Conservation (phyloP, 2,113 vertebrate genomes). For the Cathartes aura region DNA sequence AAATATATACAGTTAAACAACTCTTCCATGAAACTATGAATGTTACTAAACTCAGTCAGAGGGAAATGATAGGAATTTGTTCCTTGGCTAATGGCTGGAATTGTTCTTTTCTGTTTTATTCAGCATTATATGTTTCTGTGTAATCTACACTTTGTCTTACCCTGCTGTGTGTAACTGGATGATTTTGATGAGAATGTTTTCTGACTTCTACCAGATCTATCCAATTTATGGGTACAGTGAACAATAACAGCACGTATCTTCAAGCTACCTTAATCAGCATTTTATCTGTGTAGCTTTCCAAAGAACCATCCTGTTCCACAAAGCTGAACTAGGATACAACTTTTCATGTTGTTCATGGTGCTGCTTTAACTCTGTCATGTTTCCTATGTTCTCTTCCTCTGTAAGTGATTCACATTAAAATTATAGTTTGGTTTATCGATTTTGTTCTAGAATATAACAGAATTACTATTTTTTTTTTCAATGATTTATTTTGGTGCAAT, state of each 20-base stretch:
- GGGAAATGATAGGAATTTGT: not conserved
- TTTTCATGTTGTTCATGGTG: not conserved
- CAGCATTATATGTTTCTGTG: not conserved
- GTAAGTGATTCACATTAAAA: not conserved
- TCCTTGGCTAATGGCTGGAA: not conserved
- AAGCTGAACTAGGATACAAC: not conserved
- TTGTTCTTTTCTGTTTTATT: not conserved
- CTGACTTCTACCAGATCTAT: not conserved
- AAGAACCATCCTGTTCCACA: not conserved
- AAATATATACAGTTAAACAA: not conserved
- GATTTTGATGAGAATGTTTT: not conserved
- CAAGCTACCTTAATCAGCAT: not conserved
- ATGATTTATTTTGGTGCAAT: not conserved
- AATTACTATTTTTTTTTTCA: not conserved
- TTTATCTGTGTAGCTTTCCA: not conserved
- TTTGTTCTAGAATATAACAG: not conserved
- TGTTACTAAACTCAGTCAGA: not conserved
- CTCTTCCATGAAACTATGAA: not conserved
- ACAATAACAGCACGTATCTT: not conserved
- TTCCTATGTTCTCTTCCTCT: not conserved
- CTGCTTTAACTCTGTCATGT: not conserved
- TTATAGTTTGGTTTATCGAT: not conserved
- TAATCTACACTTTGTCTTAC: not conserved
- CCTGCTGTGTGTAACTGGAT: not conserved
- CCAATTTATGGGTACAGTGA: not conserved